A percentile compares a stretch with the other conserved stretches of the same genome.
Conservation (phyloP, 1,140 invertebrate genomes). For the Halesus radiatus region DNA sequence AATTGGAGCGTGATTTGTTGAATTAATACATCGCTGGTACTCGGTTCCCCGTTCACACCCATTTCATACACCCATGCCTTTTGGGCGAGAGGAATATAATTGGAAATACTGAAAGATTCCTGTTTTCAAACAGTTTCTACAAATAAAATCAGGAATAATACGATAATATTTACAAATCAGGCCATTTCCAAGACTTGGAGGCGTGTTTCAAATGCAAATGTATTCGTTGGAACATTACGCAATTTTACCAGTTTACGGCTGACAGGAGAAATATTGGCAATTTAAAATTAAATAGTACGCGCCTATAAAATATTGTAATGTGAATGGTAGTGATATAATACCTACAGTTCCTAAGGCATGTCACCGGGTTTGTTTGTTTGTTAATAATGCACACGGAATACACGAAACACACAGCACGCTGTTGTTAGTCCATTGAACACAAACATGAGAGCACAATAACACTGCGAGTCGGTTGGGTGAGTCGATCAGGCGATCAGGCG, state of each 20-base stretch:
- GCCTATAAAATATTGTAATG: neutral
- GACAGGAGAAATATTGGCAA: no score
- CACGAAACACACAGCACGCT: constrained; percentile 2
- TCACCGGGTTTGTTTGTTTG: neutral
- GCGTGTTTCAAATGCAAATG: neutral
- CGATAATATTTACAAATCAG: no score
- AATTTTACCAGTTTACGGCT: no score
- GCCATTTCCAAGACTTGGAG: neutral
- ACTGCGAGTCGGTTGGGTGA: neutral
- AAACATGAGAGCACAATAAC: neutral
- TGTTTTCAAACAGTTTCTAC: no score
- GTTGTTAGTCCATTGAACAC: constrained; percentile 1
- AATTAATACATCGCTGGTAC: neutral
- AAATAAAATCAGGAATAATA: no score
- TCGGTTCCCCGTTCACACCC: neutral
- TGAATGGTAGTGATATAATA: neutral
- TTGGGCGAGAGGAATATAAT: neutral
- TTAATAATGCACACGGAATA: neutral
- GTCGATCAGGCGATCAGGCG: no score
- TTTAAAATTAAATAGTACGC: neutral
- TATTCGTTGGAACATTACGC: no score
- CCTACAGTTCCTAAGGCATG: constrained; percentile 1
- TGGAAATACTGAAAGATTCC: neutral
- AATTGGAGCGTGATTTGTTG: neutral
- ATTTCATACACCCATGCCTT: neutral